phyloP scores from a whole-genome alignment of 2,113 vertebrate species.

The Connochaetes taurinus region DNA sequence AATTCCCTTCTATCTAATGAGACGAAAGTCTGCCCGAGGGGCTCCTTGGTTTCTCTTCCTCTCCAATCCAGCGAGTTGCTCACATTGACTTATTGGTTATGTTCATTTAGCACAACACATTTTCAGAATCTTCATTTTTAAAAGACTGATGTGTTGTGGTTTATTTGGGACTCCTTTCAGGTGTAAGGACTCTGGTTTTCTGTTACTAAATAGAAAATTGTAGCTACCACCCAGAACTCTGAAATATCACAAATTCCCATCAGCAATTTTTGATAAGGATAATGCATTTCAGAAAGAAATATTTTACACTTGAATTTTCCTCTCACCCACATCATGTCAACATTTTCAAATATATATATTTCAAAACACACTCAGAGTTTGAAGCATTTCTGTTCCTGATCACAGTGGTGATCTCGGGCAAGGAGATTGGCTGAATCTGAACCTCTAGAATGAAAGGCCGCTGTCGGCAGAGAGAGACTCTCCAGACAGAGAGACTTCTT shows the following conservation, averaged over 20 bases:
- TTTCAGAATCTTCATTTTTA: neutral
- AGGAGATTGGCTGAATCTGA: neutral
- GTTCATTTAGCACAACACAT: neutral
- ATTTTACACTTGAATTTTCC: neutral
- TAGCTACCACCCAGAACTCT: neutral
- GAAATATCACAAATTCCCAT: neutral
- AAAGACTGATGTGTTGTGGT: neutral
- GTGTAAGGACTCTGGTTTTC: neutral
- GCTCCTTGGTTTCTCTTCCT: neutral
- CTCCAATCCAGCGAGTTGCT: neutral
- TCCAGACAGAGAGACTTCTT: accelerated
- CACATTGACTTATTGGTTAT: neutral
- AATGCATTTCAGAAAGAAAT: neutral
- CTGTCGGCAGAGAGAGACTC: accelerated
- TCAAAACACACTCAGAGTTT: neutral
- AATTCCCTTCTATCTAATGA: neutral
- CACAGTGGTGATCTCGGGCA: accelerated
- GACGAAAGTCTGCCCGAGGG: accelerated
- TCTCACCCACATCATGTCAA: neutral
- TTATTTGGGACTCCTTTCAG: neutral
- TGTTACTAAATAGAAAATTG: neutral
- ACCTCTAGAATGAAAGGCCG: accelerated
- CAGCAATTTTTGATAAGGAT: neutral
- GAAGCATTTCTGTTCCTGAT: neutral
- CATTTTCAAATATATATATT: neutral